Evolutionary conservation across 2,888 invertebrate genomes (phyloP).

Genomic region (Tubulanus polymorphus): DNA sequence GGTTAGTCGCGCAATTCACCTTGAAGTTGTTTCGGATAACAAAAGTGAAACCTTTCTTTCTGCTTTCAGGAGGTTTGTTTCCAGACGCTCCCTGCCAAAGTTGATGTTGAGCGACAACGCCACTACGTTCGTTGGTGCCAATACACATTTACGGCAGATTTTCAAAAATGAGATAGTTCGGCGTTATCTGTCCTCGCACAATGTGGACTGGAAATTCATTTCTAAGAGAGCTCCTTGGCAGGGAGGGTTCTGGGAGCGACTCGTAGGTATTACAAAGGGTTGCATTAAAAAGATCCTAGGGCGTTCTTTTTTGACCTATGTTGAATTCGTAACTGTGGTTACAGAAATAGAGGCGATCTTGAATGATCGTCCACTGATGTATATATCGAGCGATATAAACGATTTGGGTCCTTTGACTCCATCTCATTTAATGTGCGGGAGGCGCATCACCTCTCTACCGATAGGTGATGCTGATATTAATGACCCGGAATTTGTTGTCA

Average conservation of each 20-base stretch:
- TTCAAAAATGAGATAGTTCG: slow-evolving; percentile 11
- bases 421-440: no score
- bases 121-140: slow-evolving; percentile 22
- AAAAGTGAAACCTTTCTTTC: slow-evolving; percentile 8
- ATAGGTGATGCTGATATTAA: no score
- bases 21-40: slow-evolving; percentile 7
- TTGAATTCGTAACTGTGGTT: no score
- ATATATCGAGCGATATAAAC: no score
- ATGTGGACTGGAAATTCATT: slow-evolving; percentile 41
- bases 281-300: no score
- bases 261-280: no score
- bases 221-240: slow-evolving; percentile 42
- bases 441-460: no score
- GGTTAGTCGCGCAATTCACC: slow-evolving; percentile 4
- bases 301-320: no score
- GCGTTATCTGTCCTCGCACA: slow-evolving; percentile 13
- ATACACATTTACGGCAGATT: slow-evolving; percentile 12
- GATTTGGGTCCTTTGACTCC: no score
- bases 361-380: no score
- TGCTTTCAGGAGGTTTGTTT: slow-evolving; percentile 1
- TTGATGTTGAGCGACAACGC: slow-evolving; percentile 20
- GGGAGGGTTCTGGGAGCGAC: slow-evolving; percentile 46
- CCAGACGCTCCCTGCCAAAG: slow-evolving; percentile 10
- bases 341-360: no score
- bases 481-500: no score